Percentiles rank a stretch among this genome's conserved stretches.
Evolutionary conservation across 2,888 invertebrate species (phyloP).

Genomic region (Ophion costatus): DNA sequence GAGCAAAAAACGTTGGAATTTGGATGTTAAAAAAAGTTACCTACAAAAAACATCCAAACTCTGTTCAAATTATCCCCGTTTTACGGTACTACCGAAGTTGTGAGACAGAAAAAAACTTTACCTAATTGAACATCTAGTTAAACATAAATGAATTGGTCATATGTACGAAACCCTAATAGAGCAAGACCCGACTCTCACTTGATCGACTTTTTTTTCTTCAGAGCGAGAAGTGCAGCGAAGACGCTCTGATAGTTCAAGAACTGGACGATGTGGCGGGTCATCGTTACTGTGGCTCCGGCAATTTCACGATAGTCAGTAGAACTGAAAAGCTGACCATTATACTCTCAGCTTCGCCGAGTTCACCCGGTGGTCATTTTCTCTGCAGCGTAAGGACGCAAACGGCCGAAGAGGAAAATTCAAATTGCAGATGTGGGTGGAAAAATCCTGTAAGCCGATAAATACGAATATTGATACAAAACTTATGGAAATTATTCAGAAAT

Average conservation of each 20-base stretch:
- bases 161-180: too few relatives aligned
- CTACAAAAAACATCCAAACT: too few relatives aligned
- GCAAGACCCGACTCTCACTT: too few relatives aligned
- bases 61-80: too few relatives aligned
- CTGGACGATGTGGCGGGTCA: constrained; percentile 84
- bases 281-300: constrained; percentile 85
- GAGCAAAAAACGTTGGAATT: too few relatives aligned
- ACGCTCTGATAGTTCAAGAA: constrained; percentile 84
- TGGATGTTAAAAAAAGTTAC: too few relatives aligned
- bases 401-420: constrained; percentile 57
- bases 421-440: constrained; percentile 86
- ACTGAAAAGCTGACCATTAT: constrained; percentile 74
- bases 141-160: too few relatives aligned
- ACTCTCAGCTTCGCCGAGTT: constrained; percentile 73
- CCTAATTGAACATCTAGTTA: too few relatives aligned
- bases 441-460: constrained; percentile 80
- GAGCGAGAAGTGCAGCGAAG: constrained; percentile 83
- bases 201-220: constrained; percentile 75
- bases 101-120: too few relatives aligned
- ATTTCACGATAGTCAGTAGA: constrained; percentile 73
- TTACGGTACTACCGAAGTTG: too few relatives aligned
- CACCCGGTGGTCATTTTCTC: constrained; percentile 84
- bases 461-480: background rate
- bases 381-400: constrained; percentile 81
- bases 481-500: background rate